A percentile compares a stretch with the other conserved stretches of the same genome.
Evolutionary conservation across 2,888 invertebrate genomes (phyloP).

Genomic region (Schrankia costaestrigalis): DNA sequence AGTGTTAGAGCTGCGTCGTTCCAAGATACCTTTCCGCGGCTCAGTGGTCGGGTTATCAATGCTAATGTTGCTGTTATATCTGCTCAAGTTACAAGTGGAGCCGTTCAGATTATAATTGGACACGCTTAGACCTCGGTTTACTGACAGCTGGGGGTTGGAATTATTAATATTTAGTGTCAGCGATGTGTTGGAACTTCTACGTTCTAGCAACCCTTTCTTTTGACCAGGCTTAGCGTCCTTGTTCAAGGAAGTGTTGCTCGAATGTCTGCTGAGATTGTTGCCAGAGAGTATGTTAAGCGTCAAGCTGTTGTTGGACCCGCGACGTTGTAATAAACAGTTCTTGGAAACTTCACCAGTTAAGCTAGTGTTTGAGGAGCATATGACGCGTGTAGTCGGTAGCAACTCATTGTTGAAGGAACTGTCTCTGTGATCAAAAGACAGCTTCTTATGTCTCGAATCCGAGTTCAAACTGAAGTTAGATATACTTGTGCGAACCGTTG

Average conservation of each 20-base stretch:
- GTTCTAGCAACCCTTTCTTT: constrained; percentile 87
- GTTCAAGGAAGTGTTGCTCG: constrained; percentile 80
- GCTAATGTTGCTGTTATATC: constrained; percentile 73
- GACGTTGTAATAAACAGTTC: constrained; percentile 87
- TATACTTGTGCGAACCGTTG: constrained; percentile 67
- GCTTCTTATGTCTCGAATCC: constrained; percentile 77
- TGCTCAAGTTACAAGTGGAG: constrained; percentile 72
- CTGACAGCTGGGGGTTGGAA: constrained; percentile 71
- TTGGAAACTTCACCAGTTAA: constrained; percentile 60
- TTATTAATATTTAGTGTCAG: constrained; percentile 87
- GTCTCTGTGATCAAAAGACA: constrained; percentile 90
- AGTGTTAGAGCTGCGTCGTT: constrained; percentile 90
- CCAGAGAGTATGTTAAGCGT: constrained; percentile 86
- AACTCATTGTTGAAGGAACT: constrained; percentile 85
- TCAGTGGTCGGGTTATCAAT: constrained; percentile 62
- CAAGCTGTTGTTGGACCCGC: constrained; percentile 92
- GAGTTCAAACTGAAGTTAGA: constrained; percentile 73
- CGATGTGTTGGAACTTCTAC: constrained; percentile 95
- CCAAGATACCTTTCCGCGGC: constrained; percentile 83
- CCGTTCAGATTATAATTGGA: constrained; percentile 77
- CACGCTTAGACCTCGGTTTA: constrained; percentile 67
- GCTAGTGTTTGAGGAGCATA: constrained; percentile 76
- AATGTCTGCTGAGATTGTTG: constrained; percentile 74
- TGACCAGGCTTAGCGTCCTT: constrained; percentile 64
- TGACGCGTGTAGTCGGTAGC: constrained; percentile 60